phyloP scores from a whole-genome alignment of 2,113 vertebrate genomes.

The Coptodon rendalli region DNA sequence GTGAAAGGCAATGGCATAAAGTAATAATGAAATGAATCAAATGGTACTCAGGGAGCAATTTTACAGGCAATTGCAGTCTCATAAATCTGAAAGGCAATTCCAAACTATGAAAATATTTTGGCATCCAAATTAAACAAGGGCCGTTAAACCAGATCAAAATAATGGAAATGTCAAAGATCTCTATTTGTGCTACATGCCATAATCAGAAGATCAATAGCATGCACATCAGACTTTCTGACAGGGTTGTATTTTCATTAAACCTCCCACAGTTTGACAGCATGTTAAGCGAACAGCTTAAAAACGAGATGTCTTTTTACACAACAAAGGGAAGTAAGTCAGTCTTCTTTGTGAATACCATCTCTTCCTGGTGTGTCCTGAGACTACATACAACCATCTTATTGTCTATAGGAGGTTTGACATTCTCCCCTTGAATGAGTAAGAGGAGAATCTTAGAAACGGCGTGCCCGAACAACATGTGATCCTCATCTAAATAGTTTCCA shows the following conservation, averaged over 20 bases:
- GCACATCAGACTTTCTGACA: background rate
- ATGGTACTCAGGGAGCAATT: background rate
- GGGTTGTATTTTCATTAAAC: background rate
- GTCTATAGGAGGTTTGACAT: constrained; percentile 58
- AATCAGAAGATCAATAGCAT: background rate
- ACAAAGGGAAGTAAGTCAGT: constrained; percentile 6
- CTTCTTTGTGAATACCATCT: background rate
- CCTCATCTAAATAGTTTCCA: constrained; percentile 74
- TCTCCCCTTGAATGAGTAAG: constrained; percentile 67
- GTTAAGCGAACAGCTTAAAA: background rate
- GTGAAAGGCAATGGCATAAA: background rate
- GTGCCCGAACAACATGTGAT: constrained; percentile 72
- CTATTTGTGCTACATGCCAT: background rate
- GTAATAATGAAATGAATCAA: background rate
- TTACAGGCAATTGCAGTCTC: background rate
- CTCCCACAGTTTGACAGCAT: background rate
- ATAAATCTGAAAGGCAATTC: background rate
- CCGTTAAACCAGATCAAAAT: background rate
- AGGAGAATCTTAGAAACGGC: constrained; percentile 58
- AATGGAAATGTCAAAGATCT: background rate
- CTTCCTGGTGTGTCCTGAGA: constrained; percentile 32
- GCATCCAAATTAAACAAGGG: background rate
- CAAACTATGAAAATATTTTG: background rate
- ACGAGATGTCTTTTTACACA: background rate
- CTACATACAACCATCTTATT: constrained; percentile 60